Evolutionary conservation across 2,888 invertebrate genomes (phyloP).

Genomic region (Leptinotarsa haldemani): DNA sequence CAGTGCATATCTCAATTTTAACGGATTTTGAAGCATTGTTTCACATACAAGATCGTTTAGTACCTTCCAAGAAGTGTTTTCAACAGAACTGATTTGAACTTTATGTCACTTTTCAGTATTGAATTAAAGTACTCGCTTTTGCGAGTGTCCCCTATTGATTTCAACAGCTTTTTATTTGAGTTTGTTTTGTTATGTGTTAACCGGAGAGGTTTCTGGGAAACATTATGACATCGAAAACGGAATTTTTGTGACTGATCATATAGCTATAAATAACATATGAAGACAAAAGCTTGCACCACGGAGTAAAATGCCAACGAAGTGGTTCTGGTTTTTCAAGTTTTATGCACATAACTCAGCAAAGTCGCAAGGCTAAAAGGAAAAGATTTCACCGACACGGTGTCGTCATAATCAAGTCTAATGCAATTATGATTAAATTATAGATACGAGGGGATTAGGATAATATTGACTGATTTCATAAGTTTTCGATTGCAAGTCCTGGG

Average conservation of each 20-base stretch:
- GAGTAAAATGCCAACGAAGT: slow-evolving; percentile 29
- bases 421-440: slow-evolving; percentile 28
- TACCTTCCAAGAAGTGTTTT: too few species aligned
- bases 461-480: too few species aligned
- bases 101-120: too few species aligned
- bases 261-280: slow-evolving; percentile 19
- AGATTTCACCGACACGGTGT: slow-evolving; percentile 32
- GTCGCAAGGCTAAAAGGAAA: slow-evolving; percentile 35
- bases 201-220: not conserved
- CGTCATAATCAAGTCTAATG: slow-evolving; percentile 30
- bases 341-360: slow-evolving; percentile 40
- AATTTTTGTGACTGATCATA: slow-evolving; percentile 11
- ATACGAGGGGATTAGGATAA: slow-evolving; percentile 1
- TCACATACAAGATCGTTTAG: too few species aligned
- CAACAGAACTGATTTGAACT: too few species aligned
- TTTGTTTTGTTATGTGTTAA: not conserved
- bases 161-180: not conserved
- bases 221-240: slow-evolving; percentile 1
- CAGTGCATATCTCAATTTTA: too few species aligned
- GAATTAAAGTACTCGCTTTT: too few species aligned
- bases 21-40: too few species aligned
- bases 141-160: not conserved
- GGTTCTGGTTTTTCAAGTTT: slow-evolving; percentile 53
- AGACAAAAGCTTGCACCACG: slow-evolving; percentile 33
- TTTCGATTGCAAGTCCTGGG: too few species aligned